Base-by-base conservation (phyloP, 2,888 invertebrate species). In the Cremastinae sp. region DNA sequence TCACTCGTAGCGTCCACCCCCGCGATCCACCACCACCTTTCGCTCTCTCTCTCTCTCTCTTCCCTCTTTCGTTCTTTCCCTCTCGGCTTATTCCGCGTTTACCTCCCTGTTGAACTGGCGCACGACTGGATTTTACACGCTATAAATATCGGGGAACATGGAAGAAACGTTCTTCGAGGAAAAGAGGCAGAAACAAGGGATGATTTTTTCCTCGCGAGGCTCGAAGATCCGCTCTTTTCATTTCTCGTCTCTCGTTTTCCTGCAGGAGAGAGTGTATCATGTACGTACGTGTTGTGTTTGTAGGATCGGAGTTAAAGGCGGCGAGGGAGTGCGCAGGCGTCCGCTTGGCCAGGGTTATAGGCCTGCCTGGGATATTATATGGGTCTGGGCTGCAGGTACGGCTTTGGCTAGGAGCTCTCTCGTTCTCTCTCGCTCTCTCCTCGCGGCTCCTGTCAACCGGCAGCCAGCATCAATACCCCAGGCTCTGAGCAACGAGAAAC, bases 341-440 rank as follows among this genome's bases (percentile, higher is more conserved):
- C 81, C 82, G 83, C 85, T 81, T 84, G 88, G 85, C 87, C 87
- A 87, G 88, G 88, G 86, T 87, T 28, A 85, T 85, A 86, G 84
- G 84, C 84, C 85, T 86, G 79, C 75, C 80, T 83, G 83, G 81
- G 83, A 83, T 84, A 83, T 82, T 79, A 79, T 78, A 79, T 80
- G 78, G 84, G 83, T 85, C 85, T 87, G 87, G 86, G 84, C 86
- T 86, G 86, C 86, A 85, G 86, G 86, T 86, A 85, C 41, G 35
- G 84, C 85, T 83, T 78, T 78, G 78, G 82, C 83, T 83, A 83
- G 85, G 80, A 81, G 82, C 78, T 51, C 74, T 72, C 16, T 9
- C n/a, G n/a, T n/a, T n/a, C 28, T 28, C 28, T 28, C 28, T 2
- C 28, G 2, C 28, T 28, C 28, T 28, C 28, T 28, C 28, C 28